These are phyloP conservation scores for Hystrix brachyura DNA, from an alignment of 2,113 vertebrate genomes.

Conservation along the genomic window DNA sequence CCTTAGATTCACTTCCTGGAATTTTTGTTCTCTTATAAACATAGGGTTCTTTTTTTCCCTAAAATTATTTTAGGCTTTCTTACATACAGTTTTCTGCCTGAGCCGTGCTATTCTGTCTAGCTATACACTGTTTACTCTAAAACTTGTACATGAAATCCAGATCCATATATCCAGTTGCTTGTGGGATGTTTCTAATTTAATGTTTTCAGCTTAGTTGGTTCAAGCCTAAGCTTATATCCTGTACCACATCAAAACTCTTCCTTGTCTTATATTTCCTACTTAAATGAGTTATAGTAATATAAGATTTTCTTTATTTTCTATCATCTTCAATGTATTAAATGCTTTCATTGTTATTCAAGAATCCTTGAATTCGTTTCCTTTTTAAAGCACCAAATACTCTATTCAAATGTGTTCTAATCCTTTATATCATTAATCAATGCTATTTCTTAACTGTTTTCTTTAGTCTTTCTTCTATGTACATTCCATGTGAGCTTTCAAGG, in stretches of 20 bases:
- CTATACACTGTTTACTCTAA: background rate
- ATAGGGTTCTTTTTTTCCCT: background rate
- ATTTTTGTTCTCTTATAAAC: background rate
- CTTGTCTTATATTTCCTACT: background rate
- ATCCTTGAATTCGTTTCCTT: background rate
- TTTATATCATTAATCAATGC: background rate
- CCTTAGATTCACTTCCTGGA: background rate
- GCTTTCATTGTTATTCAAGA: background rate
- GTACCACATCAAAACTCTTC: background rate
- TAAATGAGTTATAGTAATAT: background rate
- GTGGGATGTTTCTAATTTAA: background rate
- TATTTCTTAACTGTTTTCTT: background rate
- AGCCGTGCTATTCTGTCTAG: background rate
- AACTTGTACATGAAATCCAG: background rate
- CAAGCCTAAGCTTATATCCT: background rate
- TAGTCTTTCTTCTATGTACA: background rate
- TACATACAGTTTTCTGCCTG: background rate
- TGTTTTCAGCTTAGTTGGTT: background rate
- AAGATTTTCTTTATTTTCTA: background rate
- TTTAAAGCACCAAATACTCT: background rate
- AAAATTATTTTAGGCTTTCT: background rate
- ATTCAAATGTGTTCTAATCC: background rate
- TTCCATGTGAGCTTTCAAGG: background rate
- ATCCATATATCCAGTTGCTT: background rate
- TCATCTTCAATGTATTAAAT: background rate